Conservation (phyloP, 2,888 invertebrate genomes). For the Agrochola circellaris region DNA sequence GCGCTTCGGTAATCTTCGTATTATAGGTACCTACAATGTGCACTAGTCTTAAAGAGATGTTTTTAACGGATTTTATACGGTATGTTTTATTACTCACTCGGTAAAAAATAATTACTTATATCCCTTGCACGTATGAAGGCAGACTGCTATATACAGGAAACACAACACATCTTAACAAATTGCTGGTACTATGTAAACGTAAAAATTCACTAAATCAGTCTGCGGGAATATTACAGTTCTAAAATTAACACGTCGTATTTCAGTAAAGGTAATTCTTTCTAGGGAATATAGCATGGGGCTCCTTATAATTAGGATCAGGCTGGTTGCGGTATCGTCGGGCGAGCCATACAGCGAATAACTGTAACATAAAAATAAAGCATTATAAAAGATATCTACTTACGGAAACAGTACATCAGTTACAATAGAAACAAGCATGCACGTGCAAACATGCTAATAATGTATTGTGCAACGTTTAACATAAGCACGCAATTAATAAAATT, state of each 20-base stretch:
- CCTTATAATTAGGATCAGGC: slow-evolving; percentile 93
- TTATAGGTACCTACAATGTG: neutral
- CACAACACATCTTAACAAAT: slow-evolving; percentile 13
- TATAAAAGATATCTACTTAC: slow-evolving; percentile 15
- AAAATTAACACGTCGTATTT: slow-evolving; percentile 32
- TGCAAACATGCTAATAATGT: slow-evolving; percentile 57
- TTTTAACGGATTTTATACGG: slow-evolving; percentile 2
- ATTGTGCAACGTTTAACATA: slow-evolving; percentile 37
- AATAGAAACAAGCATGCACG: slow-evolving; percentile 47
- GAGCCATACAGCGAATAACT: slow-evolving; percentile 96
- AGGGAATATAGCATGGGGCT: slow-evolving; percentile 94
- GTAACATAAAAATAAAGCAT: slow-evolving; percentile 73
- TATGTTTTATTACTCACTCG: neutral
- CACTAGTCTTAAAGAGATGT: neutral
- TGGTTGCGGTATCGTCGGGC: slow-evolving; percentile 95
- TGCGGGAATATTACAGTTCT: slow-evolving; percentile 50
- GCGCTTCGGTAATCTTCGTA: slow-evolving; percentile 15
- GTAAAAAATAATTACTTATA: neutral
- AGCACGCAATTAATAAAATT: slow-evolving; percentile 57
- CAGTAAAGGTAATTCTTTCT: slow-evolving; percentile 90
- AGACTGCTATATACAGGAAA: slow-evolving; percentile 27
- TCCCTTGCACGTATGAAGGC: slow-evolving; percentile 21
- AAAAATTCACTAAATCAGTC: slow-evolving; percentile 65
- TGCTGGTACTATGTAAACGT: slow-evolving; percentile 19
- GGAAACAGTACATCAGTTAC: slow-evolving; percentile 9